Base-by-base conservation (phyloP, 2,113 vertebrate species). In the Poicephalus meyeri region DNA sequence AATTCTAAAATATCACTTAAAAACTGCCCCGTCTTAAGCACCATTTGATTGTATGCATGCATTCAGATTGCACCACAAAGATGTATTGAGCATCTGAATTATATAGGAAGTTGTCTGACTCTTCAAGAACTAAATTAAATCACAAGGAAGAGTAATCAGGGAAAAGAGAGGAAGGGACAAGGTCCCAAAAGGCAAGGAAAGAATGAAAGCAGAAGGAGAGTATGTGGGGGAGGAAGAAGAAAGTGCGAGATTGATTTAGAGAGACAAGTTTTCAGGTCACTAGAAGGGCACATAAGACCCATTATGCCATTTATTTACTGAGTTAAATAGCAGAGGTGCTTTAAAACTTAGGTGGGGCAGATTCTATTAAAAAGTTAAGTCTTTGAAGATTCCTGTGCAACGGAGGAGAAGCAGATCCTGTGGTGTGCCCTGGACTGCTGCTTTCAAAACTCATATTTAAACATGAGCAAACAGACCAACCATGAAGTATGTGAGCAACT, bases 211-310 rank as follows among this genome's bases (percentile, higher is more conserved):
- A 80, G 66, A 61, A 39, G 13, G 61, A 42, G 24, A 56, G 28
- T 20, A 37, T 0, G 5, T 2, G 58, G 37, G 69, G 84, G 23
- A 77, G 63, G 53, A 91, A 80, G 65, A 86, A 84, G 68, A 96
- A 95, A 91, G 53, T 15, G 18, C 95, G 69, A 24, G 23, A 68
- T 55, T 95, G 50, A 96, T 93, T 91, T 88, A 88, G 87, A 91
- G 68, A 96, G 95, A 94, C 95, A 96, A 66, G 82, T 80, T 94
- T 90, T 95, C 92, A 88, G 95, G 93, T 96, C 93, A 92, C 78
- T 88, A 95, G 86, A 78, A 88, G 80, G 83, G 72, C 90, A 95
- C 86, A 58, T 77, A 69, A 69, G 80, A 37, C 52, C 86, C 82
- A 93, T 92, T 94, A 71, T 70, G 85, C 94, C 82, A 68, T 88